These are phyloP conservation scores for Zenarchopterus dispar DNA, from an alignment of 2,797 vertebrate species.

Conservation along the genomic window DNA sequence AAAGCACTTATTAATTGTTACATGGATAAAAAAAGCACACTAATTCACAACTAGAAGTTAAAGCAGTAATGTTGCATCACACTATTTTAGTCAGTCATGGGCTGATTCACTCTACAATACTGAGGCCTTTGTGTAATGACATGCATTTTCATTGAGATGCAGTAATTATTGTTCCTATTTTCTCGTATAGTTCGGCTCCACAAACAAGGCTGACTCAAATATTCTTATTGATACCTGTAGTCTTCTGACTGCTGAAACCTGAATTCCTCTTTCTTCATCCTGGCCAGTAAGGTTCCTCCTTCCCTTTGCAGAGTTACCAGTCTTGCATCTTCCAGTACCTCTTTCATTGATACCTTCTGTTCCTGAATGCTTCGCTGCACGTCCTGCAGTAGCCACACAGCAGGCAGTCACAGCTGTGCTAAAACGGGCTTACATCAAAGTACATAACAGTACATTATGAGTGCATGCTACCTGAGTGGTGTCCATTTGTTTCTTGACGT, in stretches of 20 bases:
- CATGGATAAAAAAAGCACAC: neutral
- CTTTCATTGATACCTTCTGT: slow-evolving; percentile 88
- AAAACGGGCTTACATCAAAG: neutral
- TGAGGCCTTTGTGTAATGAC: neutral
- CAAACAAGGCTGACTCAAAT: neutral
- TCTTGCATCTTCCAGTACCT: slow-evolving; percentile 85
- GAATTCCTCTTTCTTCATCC: slow-evolving; percentile 83
- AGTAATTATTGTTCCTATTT: neutral
- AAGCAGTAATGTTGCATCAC: neutral
- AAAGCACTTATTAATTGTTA: neutral
- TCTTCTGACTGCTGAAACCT: slow-evolving; percentile 82
- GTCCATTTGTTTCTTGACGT: slow-evolving; percentile 64
- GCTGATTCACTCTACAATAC: neutral
- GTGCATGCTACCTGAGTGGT: slow-evolving; percentile 80
- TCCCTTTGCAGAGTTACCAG: slow-evolving; percentile 89
- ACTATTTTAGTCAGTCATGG: neutral
- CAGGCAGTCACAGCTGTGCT: neutral
- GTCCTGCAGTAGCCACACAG: slow-evolving; percentile 78
- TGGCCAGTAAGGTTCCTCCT: slow-evolving; percentile 87
- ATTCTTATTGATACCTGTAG: slow-evolving; percentile 73
- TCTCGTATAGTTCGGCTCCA: neutral
- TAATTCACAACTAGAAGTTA: neutral
- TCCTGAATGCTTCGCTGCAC: slow-evolving; percentile 79
- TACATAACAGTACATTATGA: neutral
- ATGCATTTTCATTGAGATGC: slow-evolving; percentile 8